Evolutionary conservation across 2,888 invertebrate species (phyloP).

Genomic region (Hyposoter didymator): DNA sequence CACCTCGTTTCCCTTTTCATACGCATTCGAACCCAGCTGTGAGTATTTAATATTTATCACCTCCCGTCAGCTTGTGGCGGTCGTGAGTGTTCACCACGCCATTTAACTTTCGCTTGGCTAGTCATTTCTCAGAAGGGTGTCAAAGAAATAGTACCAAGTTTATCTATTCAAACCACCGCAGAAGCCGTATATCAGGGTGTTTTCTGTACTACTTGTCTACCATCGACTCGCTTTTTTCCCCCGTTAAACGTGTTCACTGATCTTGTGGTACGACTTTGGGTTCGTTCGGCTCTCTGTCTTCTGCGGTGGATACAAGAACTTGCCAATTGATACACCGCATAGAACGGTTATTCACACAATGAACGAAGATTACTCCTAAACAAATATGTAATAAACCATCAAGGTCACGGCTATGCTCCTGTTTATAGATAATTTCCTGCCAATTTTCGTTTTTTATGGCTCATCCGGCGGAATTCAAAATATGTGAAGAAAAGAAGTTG

Average conservation of each 20-base stretch:
- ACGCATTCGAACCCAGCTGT: conserved; percentile 37
- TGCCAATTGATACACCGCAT: neutral
- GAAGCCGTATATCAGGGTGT: conserved; percentile 25
- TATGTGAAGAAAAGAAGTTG: conserved; percentile 16
- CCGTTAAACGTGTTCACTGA: neutral
- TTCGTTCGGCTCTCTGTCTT: neutral
- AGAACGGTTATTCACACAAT: neutral
- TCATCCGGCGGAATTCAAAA: neutral
- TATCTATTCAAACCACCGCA: conserved; percentile 31
- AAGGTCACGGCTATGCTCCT: neutral
- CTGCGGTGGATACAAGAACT: neutral
- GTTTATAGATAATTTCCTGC: neutral
- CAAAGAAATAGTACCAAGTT: conserved; percentile 41
- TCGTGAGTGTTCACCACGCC: conserved; percentile 28
- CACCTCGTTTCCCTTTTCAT: conserved; percentile 57
- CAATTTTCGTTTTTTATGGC: neutral
- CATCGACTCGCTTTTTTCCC: conserved; percentile 5
- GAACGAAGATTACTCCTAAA: neutral
- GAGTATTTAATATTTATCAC: conserved; percentile 63
- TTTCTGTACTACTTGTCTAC: conserved; percentile 3
- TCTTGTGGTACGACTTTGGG: neutral
- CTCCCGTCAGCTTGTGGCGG: conserved; percentile 40
- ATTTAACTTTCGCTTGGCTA: conserved; percentile 27
- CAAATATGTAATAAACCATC: neutral
- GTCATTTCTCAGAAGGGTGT: conserved; percentile 32